phyloP scores from a whole-genome alignment of 2,888 invertebrate species.

The Blastobasis lacticolella region DNA sequence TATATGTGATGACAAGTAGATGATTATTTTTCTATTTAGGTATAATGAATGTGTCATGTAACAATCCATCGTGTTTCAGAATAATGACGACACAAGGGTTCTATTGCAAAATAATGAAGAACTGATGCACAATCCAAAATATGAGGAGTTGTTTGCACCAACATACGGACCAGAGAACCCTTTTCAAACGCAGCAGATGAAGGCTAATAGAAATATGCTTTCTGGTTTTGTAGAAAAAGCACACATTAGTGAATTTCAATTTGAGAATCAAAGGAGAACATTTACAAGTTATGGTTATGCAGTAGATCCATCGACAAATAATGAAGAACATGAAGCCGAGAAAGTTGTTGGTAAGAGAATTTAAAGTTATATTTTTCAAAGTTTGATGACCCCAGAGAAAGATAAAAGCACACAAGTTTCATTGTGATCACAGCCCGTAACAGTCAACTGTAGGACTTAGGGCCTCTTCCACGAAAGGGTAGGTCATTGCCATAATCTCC shows the following conservation, averaged over 20 bases:
- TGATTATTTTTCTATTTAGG: too few species aligned
- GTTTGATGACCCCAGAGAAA: too few species aligned
- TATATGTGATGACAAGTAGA: too few species aligned
- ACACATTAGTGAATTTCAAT: conserved; percentile 96
- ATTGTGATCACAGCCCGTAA: too few species aligned
- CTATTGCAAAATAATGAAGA: conserved; percentile 89
- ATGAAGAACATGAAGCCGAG: conserved; percentile 53
- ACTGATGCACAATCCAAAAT: conserved; percentile 92
- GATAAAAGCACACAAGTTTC: too few species aligned
- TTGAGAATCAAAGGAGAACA: conserved; percentile 96
- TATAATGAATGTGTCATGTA: background rate
- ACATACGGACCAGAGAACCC: conserved; percentile 95
- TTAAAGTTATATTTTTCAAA: background rate
- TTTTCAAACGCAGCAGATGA: conserved; percentile 91
- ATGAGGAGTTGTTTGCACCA: conserved; percentile 95
- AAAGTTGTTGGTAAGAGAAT: conserved; percentile 60
- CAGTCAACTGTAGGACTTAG: too few species aligned
- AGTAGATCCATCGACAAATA: conserved; percentile 91
- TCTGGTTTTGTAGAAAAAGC: conserved; percentile 96
- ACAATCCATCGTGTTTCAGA: conserved; percentile 61
- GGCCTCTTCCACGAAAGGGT: too few species aligned
- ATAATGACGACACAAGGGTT: conserved; percentile 79
- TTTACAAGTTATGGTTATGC: conserved; percentile 97
- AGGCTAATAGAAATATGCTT: conserved; percentile 90
- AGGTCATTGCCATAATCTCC: too few species aligned